Base-by-base conservation (phyloP, 2,113 vertebrate species). In the Panurus biarmicus region DNA sequence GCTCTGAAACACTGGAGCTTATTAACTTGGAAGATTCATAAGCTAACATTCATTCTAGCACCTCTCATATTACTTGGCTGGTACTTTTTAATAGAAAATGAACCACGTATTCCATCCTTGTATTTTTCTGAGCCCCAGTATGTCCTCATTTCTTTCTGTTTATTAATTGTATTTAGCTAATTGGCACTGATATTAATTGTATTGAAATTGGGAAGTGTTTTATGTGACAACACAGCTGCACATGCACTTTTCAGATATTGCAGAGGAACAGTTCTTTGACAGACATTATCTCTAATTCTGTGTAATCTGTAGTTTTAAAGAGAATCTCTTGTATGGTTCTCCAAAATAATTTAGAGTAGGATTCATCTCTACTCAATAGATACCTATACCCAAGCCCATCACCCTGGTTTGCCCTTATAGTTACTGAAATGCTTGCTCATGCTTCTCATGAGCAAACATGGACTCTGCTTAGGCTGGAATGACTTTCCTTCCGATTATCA, bases 1-100 rank as follows among this genome's bases (percentile, higher is more conserved):
- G 9, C 29, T 77, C 25, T 81, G 50, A 71, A 94, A 45, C 42
- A 62, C 14, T 67, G 60, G 42, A 87, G 16, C 10, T 86, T 92
- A 77, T 88, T 96, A 90, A 70, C 31, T 69, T 81, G 61, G n/a
- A 93, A 76, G 44, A 50, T 64, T 58, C 40, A 72, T 91, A 84
- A 91, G 31, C 33, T 83, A 92, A 73, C 53, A 51, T 74, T 93
- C 38, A 81, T 87, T 93, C 87, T 62, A 85, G 23, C n/a, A 36
- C 21, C 16, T 77, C n/a, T 71, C 23, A 14, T 79, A 69, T 28
- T 70, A 40, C 38, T 90, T 65, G 45, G 4, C 50, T 93, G 51
- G 12, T 73, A 31, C 16, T 40, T 93, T 82, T 89, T 47, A 89
- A 50, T 17, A 89, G 60, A 38, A 88, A 73, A 77, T 73, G 54